A percentile compares a stretch with the other conserved stretches of the same genome.
Conservation (phyloP, 2,113 vertebrate genomes). For the Rhadina sibilatrix region DNA sequence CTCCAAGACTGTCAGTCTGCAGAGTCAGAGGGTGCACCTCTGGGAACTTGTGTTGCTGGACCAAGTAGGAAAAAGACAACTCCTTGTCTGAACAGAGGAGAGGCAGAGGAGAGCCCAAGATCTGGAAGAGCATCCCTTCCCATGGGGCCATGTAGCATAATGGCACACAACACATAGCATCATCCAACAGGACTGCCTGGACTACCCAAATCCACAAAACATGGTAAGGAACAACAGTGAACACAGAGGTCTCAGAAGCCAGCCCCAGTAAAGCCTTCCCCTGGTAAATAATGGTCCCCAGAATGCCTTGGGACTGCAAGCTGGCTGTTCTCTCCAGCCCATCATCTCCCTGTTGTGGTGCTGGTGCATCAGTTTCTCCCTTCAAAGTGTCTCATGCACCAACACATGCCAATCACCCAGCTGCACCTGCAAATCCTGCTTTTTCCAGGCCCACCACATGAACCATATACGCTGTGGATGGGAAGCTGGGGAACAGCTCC, state of each 20-base stretch:
- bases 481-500: not conserved
- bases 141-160: fast-evolving
- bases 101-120: not conserved
- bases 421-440: not conserved
- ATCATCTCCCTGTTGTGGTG: not conserved
- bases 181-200: not conserved
- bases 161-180: not conserved
- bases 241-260: not conserved
- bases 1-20: fast-evolving
- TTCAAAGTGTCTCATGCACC: not conserved
- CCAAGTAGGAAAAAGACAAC: not conserved
- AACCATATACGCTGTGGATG: not conserved
- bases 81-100: not conserved
- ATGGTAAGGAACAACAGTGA: not conserved
- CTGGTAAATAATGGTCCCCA: not conserved
- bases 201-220: not conserved
- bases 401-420: not conserved
- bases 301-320: not conserved
- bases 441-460: not conserved
- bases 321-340: not conserved
- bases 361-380: not conserved
- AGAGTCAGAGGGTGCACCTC: not conserved
- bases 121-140: not conserved
- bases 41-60: not conserved
- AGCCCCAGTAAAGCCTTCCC: not conserved